Evolutionary conservation across 2,888 invertebrate genomes (phyloP), one percentile per base, ranked within the genome.

Genomic region (Epinotia brunnichana): DNA sequence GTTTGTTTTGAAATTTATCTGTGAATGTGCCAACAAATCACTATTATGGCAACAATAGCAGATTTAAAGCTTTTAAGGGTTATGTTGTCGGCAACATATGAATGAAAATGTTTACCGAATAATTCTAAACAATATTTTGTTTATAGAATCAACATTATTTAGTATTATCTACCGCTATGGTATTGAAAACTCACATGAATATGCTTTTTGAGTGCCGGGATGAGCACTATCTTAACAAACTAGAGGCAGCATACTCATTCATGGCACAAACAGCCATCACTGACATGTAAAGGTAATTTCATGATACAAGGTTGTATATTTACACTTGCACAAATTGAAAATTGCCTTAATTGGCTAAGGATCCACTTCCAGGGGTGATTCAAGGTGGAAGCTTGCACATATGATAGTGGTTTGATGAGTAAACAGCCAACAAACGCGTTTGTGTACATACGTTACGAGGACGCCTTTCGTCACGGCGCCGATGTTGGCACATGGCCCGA

Each of bases 401-500:
- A 68, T 73, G 69, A 73, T 53, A 53, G 11, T 63, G 51, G 53
- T 59, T 24, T 48, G 48, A 59, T 57, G 72, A 63, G 73, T 73
- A 73, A 73, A 73, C 69, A 73, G 57, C 62, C 24, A 63, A 24
- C 7, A 59, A 62, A 63, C 35, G 73, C 68, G 68, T 73, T 69
- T 73, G 73, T 73, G 69, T 73, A 74, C 73, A 73, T 69, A 74
- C 69, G 64, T 69, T 79, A 79, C 83, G 79, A 83, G 84, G 82
- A 82, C 72, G 77, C 74, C 78, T 89, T 87, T 90, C 90, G 90
- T 90, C 90, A 92, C 87, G 83, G 86, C 83, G 85, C 83, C 86
- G 87, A 87, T 86, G 91, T 92, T 93, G 93, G 93, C 93, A 92
- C 88, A 88, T 90, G 90, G 90, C 93, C 93, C 92, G 90, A 90